phyloP scores from a whole-genome alignment of 1,140 invertebrate species.

The Oryctes rhinoceros region DNA sequence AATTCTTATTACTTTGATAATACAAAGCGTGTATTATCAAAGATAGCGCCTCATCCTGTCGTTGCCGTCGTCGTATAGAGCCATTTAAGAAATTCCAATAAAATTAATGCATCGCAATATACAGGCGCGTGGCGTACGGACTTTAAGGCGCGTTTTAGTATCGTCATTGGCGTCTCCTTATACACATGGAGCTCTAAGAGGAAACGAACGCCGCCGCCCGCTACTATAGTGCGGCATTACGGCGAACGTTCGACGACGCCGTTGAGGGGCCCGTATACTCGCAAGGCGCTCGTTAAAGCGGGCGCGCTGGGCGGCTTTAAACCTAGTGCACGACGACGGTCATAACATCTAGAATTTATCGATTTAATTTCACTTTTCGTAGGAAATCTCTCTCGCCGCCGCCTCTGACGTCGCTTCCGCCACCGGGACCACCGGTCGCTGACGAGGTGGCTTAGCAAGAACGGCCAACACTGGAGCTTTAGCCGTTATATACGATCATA shows the following conservation, averaged over 20 bases:
- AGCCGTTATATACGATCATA: conserved; percentile 11
- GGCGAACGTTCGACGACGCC: not conserved
- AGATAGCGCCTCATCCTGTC: not conserved
- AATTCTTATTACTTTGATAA: not conserved
- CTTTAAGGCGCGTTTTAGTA: conserved; percentile 1
- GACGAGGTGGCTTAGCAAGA: conserved; percentile 18
- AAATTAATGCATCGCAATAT: conserved; percentile 35
- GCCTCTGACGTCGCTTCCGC: not conserved
- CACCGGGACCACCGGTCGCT: not conserved
- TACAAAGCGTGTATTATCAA: no score
- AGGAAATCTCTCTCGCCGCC: conserved; percentile 28
- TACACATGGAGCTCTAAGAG: not conserved
- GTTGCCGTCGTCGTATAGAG: not conserved
- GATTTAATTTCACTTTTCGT: conserved; percentile 37
- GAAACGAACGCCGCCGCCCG: not conserved
- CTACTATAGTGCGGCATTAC: not conserved
- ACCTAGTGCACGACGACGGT: conserved; percentile 32
- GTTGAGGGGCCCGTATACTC: not conserved
- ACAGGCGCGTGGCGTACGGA: not conserved
- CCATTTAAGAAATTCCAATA: conserved; percentile 12
- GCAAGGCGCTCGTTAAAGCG: conserved; percentile 19
- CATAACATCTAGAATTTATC: conserved; percentile 37
- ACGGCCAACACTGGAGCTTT: conserved; percentile 18
- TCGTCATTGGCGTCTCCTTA: not conserved
- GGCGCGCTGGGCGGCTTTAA: conserved; percentile 28